A percentile compares a stretch with the other conserved stretches of the same genome.
These are phyloP conservation scores for Harlomillsia oculata DNA, from an alignment of 1,140 invertebrate species.

Conservation along the genomic window DNA sequence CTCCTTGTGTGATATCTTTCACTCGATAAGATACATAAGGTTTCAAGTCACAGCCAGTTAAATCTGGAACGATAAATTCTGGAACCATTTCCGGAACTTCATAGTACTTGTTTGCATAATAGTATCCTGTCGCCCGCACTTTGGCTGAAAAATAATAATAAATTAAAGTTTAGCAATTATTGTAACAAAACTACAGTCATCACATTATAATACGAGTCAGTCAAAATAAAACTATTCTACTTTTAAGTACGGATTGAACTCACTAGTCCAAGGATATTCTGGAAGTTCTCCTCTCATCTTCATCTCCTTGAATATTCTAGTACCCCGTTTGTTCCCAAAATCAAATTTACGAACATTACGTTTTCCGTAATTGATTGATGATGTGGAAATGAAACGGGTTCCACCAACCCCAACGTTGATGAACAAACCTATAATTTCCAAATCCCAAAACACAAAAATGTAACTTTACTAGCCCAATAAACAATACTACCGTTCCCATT, in stretches of 20 bases:
- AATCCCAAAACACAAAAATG: too few relatives aligned
- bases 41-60: constrained; percentile 69
- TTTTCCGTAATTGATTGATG: constrained; percentile 47
- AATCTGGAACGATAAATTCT: constrained; percentile 80
- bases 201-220: neutral
- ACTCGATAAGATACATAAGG: constrained; percentile 85
- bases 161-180: constrained; percentile 31
- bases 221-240: constrained; percentile 2
- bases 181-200: neutral
- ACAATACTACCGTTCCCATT: too few relatives aligned
- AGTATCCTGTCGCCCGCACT: constrained; percentile 52
- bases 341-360: constrained; percentile 69
- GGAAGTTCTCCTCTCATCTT: constrained; percentile 49
- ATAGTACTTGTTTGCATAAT: constrained; percentile 48
- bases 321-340: constrained; percentile 60
- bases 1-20: constrained; percentile 58
- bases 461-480: too few relatives aligned
- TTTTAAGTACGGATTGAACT: constrained; percentile 33
- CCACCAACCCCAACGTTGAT: too few relatives aligned
- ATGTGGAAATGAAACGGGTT: constrained; percentile 1
- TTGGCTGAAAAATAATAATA: constrained; percentile 46
- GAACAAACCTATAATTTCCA: too few relatives aligned
- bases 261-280: constrained; percentile 52
- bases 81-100: constrained; percentile 80
- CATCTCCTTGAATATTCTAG: constrained; percentile 52